These are phyloP conservation scores for Paragorgia papillata DNA, from an alignment of 92 coral and sea anemone genomes.

Conservation along the genomic window DNA sequence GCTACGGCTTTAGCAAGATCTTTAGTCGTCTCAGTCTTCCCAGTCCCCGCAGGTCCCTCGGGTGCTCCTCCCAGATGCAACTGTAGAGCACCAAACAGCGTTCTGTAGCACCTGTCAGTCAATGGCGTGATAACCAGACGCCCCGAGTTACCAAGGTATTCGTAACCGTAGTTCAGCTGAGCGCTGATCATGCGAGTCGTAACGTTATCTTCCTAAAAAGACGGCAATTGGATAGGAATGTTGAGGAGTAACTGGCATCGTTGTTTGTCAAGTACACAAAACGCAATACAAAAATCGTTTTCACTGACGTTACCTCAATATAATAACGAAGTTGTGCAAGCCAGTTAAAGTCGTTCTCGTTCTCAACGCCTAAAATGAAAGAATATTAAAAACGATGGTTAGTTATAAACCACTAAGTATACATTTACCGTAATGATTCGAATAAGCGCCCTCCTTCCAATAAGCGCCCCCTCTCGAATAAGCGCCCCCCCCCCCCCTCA, in stretches of 20 bases:
- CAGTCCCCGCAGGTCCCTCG: conserved; percentile 99
- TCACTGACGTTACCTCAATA: conserved; percentile 91
- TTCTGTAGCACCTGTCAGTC: conserved; percentile 97
- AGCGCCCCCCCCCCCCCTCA: no score
- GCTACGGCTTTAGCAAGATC: conserved; percentile 47
- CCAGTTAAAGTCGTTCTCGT: conserved; percentile 50
- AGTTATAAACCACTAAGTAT: no score
- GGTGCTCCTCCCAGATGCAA: conserved; percentile 98
- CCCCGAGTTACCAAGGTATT: conserved; percentile 96
- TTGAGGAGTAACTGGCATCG: no score
- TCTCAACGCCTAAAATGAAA: conserved; percentile 47
- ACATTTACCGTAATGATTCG: no score
- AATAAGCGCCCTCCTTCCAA: no score
- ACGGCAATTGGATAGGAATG: neutral
- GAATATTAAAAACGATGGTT: no score
- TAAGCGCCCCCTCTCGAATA: no score
- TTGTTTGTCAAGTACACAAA: no score
- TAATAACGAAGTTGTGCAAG: conserved; percentile 62
- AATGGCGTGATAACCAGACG: conserved; percentile 97
- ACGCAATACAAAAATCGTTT: no score
- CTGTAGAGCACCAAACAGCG: conserved; percentile 95
- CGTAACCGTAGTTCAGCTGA: conserved; percentile 89
- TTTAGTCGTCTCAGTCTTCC: conserved; percentile 80
- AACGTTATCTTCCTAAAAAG: conserved; percentile 78
- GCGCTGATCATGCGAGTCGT: conserved; percentile 98